These are phyloP conservation scores for Cydia pomonella DNA, from an alignment of 1,140 invertebrate genomes.

Conservation along the genomic window DNA sequence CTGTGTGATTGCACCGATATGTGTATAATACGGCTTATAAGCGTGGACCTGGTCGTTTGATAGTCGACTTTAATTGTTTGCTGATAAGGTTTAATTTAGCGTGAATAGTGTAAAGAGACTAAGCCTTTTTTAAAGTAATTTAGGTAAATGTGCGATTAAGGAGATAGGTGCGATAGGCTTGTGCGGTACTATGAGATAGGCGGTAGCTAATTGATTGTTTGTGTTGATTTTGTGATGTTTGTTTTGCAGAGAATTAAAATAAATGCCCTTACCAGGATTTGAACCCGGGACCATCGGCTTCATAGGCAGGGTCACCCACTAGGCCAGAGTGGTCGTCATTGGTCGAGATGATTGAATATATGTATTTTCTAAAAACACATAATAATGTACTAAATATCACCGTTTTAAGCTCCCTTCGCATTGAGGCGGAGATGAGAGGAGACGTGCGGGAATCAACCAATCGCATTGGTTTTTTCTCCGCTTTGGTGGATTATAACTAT, in stretches of 20 bases:
- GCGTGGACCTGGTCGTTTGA: background rate
- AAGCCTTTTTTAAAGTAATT: background rate
- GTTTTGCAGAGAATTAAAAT: background rate
- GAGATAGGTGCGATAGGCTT: constrained; percentile 7
- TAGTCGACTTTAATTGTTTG: background rate
- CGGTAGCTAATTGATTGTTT: background rate
- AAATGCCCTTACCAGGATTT: no score
- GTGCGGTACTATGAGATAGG: background rate
- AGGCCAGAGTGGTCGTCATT: no score
- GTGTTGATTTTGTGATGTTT: background rate
- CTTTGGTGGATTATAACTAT: no score
- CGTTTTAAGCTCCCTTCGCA: no score
- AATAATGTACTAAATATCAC: no score
- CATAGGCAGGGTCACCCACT: no score
- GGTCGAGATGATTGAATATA: no score
- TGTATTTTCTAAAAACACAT: no score
- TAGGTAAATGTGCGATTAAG: background rate
- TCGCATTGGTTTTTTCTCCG: no score
- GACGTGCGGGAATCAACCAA: no score
- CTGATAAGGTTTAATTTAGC: background rate
- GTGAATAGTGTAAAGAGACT: background rate
- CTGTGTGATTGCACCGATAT: background rate
- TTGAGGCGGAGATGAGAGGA: no score
- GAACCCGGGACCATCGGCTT: no score
- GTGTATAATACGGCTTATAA: background rate